phyloP scores from a whole-genome alignment of 2,113 vertebrate species.

The Aepyceros melampus region DNA sequence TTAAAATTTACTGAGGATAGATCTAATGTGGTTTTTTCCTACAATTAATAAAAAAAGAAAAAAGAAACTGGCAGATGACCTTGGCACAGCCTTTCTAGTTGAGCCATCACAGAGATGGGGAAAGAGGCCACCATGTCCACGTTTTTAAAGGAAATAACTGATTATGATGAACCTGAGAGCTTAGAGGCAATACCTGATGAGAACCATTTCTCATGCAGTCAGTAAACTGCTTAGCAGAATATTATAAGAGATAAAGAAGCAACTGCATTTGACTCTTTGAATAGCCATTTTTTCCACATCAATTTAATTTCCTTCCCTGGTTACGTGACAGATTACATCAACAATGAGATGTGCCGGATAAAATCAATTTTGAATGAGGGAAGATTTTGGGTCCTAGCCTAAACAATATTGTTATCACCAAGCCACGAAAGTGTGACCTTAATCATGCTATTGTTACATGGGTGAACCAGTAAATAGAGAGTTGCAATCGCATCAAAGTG shows the following conservation, averaged over 20 bases:
- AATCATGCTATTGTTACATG: conserved; percentile 20
- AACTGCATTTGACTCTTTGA: neutral
- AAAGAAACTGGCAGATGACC: neutral
- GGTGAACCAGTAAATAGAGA: neutral
- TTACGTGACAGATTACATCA: neutral
- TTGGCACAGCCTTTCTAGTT: neutral
- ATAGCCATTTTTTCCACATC: neutral
- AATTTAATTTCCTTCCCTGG: conserved; percentile 35
- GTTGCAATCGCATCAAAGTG: conserved; percentile 15
- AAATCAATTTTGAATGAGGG: conserved; percentile 5
- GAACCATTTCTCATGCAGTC: neutral
- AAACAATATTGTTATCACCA: conserved; percentile 18
- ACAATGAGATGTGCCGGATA: neutral
- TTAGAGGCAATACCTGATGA: neutral
- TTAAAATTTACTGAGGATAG: neutral
- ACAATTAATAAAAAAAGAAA: neutral
- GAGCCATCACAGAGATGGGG: neutral
- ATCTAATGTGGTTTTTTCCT: neutral
- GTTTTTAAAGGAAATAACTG: neutral
- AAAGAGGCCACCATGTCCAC: neutral
- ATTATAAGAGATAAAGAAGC: neutral
- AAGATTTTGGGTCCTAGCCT: neutral
- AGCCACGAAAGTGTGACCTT: neutral
- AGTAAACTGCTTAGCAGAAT: neutral
- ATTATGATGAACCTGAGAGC: neutral